phyloP scores from a whole-genome alignment of 2,113 vertebrate species.

The Lanius ludovicianus region DNA sequence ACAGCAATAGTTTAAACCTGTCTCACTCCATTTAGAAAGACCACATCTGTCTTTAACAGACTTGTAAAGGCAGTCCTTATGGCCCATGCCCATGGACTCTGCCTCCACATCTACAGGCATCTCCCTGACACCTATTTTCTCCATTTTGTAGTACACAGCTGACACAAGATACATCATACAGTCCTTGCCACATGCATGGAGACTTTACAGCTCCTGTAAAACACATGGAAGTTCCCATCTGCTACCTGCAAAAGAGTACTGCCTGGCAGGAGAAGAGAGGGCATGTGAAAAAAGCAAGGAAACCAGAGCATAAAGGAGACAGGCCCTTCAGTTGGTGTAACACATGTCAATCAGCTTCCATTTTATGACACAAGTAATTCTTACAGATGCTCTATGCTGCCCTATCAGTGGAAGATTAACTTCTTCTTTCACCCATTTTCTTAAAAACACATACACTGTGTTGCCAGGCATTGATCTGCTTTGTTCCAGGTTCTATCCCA shows the following conservation, averaged over 20 bases:
- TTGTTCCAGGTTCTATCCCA: background rate
- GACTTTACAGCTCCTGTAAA: background rate
- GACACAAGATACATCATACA: fast-evolving
- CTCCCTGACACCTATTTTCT: background rate
- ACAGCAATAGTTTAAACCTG: background rate
- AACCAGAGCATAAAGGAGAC: background rate
- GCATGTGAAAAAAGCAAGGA: background rate
- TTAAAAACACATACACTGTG: background rate
- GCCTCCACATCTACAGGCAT: background rate
- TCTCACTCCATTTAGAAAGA: background rate
- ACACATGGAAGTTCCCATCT: background rate
- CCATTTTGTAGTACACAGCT: background rate
- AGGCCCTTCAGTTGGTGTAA: background rate
- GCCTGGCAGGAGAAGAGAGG: background rate
- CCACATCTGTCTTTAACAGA: fast-evolving
- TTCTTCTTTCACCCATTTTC: background rate
- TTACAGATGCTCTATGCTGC: background rate
- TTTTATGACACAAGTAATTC: background rate
- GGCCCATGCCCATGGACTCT: background rate
- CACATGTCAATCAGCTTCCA: background rate
- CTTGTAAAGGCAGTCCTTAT: background rate
- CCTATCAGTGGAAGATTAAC: background rate
- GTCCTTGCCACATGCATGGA: background rate
- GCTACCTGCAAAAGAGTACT: background rate
- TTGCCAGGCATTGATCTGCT: background rate